Evolutionary conservation across 2,113 vertebrate genomes (phyloP).

Genomic region (Pseudonaja textilis): DNA sequence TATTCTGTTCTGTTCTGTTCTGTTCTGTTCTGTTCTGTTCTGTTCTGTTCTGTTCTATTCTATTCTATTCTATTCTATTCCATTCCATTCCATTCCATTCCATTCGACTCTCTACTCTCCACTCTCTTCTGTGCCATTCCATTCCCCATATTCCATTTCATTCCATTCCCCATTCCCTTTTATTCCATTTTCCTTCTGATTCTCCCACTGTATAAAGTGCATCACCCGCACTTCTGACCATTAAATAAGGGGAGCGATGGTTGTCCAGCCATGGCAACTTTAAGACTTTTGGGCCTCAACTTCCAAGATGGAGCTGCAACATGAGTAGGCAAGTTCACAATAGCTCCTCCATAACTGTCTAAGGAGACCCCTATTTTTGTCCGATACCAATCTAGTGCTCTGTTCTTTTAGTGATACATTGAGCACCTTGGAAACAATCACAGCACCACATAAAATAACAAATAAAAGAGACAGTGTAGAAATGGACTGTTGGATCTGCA

Average conservation of each 20-base stretch:
- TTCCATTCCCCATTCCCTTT: too few relatives aligned
- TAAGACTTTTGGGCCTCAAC: neutral
- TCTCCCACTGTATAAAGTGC: neutral
- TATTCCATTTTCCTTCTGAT: neutral
- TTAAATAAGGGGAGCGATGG: neutral
- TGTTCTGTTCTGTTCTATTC: too few relatives aligned
- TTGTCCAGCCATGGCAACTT: neutral
- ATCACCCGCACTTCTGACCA: neutral
- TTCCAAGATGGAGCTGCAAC: neutral
- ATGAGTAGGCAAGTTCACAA: neutral
- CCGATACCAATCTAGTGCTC: neutral
- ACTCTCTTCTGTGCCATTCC: accelerated
- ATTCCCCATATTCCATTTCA: neutral
- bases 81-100: too few relatives aligned
- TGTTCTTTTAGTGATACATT: neutral
- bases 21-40: too few relatives aligned
- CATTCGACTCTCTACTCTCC: too few relatives aligned
- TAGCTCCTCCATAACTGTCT: neutral
- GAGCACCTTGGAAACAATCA: neutral
- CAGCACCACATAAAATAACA: neutral
- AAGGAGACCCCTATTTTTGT: neutral
- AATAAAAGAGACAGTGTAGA: neutral
- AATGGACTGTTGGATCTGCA: neutral
- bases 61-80: too few relatives aligned
- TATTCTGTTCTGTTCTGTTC: too few relatives aligned